phyloP scores from a whole-genome alignment of 2,888 invertebrate genomes.

The Quadriops clusia region DNA sequence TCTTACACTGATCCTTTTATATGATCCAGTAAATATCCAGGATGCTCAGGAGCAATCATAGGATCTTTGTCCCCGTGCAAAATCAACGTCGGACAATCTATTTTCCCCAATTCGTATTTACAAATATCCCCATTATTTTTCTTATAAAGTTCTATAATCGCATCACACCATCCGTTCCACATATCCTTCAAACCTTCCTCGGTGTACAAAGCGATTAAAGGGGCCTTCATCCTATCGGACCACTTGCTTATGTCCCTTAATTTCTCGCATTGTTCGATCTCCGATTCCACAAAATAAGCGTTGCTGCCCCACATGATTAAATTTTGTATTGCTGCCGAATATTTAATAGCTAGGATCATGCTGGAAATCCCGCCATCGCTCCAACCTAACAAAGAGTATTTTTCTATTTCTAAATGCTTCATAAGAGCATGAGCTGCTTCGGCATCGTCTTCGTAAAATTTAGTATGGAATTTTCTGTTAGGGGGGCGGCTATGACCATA shows the following conservation, averaged over 20 bases:
- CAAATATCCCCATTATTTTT: conserved; percentile 63
- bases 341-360: conserved; percentile 62
- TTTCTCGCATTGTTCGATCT: conserved; percentile 49
- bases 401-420: conserved; percentile 52
- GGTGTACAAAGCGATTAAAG: conserved; percentile 63
- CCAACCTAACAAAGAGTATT: conserved; percentile 76
- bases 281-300: conserved; percentile 58
- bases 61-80: conserved; percentile 77
- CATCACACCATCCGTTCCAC: conserved; percentile 65
- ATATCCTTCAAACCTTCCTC: conserved; percentile 53
- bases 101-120: conserved; percentile 46
- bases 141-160: conserved; percentile 44
- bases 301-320: conserved; percentile 70
- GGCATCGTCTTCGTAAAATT: conserved; percentile 69
- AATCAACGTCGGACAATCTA: conserved; percentile 66
- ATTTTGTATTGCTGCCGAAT: conserved; percentile 54
- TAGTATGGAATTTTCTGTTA: conserved; percentile 51
- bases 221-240: conserved; percentile 66
- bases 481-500: conserved; percentile 78
- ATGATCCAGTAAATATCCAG: conserved; percentile 54
- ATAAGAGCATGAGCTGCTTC: conserved; percentile 56
- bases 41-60: conserved; percentile 62
- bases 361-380: conserved; percentile 78
- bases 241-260: conserved; percentile 62
- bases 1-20: conserved; percentile 55